phyloP scores from a whole-genome alignment of 2,888 invertebrate genomes.

The Drosophila merina region DNA sequence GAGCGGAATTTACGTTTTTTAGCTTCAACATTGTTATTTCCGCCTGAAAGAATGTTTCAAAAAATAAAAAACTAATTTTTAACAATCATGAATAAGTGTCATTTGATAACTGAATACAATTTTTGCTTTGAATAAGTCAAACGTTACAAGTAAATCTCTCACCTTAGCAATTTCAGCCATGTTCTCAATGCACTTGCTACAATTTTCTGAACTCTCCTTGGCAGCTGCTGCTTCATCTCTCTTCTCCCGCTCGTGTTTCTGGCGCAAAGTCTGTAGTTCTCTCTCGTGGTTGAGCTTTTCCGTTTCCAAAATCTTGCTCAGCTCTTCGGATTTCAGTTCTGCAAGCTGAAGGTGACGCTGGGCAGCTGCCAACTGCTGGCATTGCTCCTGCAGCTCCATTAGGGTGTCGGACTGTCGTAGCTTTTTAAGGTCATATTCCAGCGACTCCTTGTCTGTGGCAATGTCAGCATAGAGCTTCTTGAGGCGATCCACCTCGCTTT shows the following conservation, averaged over 20 bases:
- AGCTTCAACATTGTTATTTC: conserved; percentile 82
- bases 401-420: conserved; percentile 85
- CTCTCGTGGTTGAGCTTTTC: conserved; percentile 84
- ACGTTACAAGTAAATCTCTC: not conserved
- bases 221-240: conserved; percentile 48
- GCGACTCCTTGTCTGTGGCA: conserved; percentile 86
- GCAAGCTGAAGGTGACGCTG: conserved; percentile 83
- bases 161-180: conserved; percentile 81
- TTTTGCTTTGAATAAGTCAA: not conserved
- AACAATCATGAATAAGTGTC: not conserved
- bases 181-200: conserved; percentile 80
- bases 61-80: not conserved
- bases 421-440: conserved; percentile 86
- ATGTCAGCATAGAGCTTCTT: conserved; percentile 86
- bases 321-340: conserved; percentile 81
- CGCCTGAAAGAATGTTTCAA: conserved; percentile 61
- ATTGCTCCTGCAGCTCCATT: conserved; percentile 85
- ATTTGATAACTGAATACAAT: not conserved
- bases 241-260: conserved; percentile 73
- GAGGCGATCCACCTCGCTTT: conserved; percentile 85
- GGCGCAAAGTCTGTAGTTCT: conserved; percentile 71
- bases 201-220: conserved; percentile 68
- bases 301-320: conserved; percentile 85
- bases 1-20: conserved; percentile 71
- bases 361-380: conserved; percentile 85